Conservation (phyloP, 2,113 vertebrate genomes). For the Macquaria ambigua region DNA sequence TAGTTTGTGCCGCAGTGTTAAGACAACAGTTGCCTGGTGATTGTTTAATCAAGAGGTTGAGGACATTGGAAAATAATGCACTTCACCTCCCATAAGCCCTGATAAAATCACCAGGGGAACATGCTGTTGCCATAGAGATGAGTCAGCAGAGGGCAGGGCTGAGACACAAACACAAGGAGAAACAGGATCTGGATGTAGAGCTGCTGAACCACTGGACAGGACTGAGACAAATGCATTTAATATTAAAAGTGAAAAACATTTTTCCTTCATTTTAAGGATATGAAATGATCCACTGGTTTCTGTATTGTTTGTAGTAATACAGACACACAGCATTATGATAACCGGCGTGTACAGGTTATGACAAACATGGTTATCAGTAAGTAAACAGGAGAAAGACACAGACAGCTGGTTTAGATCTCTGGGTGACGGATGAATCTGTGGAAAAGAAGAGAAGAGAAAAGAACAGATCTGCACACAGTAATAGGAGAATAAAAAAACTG, state of each 20-base stretch:
- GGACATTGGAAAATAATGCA: constrained; percentile 73
- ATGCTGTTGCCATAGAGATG: constrained; percentile 74
- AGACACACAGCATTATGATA: constrained; percentile 25
- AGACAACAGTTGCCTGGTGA: constrained; percentile 66
- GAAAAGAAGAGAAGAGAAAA: constrained; percentile 1
- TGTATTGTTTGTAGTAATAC: neutral
- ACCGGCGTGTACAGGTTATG: constrained; percentile 12
- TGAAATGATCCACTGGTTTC: neutral
- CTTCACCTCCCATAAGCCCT: constrained; percentile 73
- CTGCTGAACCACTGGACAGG: neutral
- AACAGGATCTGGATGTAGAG: constrained; percentile 1
- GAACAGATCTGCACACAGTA: neutral
- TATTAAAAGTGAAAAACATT: neutral
- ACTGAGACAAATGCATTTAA: neutral
- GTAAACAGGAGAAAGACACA: constrained; percentile 56
- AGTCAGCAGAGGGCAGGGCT: constrained; percentile 74
- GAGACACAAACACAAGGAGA: constrained; percentile 61
- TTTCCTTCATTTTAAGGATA: neutral
- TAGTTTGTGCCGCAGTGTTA: constrained; percentile 44
- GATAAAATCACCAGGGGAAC: constrained; percentile 79
- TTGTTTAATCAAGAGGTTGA: constrained; percentile 69
- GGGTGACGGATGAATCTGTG: constrained; percentile 22
- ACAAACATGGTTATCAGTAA: constrained; percentile 69
- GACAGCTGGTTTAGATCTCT: constrained; percentile 53
- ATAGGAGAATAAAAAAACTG: neutral